A percentile compares a stretch with the other conserved stretches of the same genome.
Evolutionary conservation across 2,888 invertebrate species (phyloP).

Genomic region (Pantelozetes paolii): DNA sequence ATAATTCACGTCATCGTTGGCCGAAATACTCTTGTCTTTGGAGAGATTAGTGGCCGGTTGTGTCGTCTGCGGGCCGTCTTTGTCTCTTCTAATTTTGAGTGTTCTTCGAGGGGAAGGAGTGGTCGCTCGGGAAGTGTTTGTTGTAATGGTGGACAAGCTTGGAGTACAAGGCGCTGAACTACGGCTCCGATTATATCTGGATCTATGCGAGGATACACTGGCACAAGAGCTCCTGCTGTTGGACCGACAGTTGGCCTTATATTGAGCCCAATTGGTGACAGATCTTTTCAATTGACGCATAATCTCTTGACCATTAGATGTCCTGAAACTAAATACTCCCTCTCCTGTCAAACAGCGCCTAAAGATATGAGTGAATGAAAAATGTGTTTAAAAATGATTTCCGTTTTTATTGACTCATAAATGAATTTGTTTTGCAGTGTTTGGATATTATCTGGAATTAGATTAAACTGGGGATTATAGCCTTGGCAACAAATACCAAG

Average conservation of each 20-base stretch:
- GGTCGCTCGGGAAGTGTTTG: not conserved
- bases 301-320: conserved; percentile 45
- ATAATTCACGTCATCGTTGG: conserved; percentile 8
- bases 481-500: no score
- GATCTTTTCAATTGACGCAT: conserved; percentile 45
- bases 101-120: conserved; percentile 1
- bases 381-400: no score
- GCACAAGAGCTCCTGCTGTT: not conserved
- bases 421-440: no score
- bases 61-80: not conserved
- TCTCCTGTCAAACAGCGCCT: conserved; percentile 46
- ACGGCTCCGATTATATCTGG: not conserved
- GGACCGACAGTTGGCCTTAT: conserved; percentile 9
- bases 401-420: no score
- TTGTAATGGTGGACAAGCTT: not conserved
- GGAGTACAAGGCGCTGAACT: conserved; percentile 7
- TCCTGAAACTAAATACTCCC: conserved; percentile 45
- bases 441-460: no score
- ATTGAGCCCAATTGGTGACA: conserved; percentile 36
- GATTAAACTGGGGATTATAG: no score
- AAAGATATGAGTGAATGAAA: no score
- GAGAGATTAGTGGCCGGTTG: not conserved
- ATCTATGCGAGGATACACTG: not conserved
- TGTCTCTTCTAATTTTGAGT: not conserved
- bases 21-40: not conserved